Evolutionary conservation across 2,797 vertebrate species (phyloP).

Genomic region (Mus spretus): DNA sequence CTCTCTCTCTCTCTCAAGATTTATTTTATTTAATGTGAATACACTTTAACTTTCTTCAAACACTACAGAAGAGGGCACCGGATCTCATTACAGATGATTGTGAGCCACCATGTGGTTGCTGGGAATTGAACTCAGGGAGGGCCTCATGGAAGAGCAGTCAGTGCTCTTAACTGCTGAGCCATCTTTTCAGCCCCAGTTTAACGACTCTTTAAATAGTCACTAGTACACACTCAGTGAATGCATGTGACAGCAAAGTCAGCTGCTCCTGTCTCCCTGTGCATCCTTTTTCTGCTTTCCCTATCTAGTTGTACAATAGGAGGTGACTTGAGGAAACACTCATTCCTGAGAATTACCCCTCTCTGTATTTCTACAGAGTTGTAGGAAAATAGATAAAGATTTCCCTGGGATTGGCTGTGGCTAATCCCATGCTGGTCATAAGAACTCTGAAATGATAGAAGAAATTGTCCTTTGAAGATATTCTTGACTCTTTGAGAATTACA

Average conservation of each 20-base stretch:
- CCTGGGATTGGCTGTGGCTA: slow-evolving; percentile 12
- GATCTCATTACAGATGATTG: no score
- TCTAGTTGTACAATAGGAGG: background rate
- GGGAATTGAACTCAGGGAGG: no score
- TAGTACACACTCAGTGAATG: background rate
- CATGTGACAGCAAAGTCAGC: background rate
- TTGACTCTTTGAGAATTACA: background rate
- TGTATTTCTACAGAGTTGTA: slow-evolving; percentile 45
- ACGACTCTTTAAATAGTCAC: slow-evolving; percentile 42
- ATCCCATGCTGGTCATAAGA: background rate
- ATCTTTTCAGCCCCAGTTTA: background rate
- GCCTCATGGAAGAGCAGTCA: no score
- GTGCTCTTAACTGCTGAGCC: no score
- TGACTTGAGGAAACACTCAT: slow-evolving; percentile 24
- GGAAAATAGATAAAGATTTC: slow-evolving; percentile 53
- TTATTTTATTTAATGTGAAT: no score
- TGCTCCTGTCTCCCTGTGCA: background rate
- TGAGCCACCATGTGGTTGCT: no score
- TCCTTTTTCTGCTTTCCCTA: background rate
- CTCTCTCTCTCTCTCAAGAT: no score
- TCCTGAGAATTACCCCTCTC: slow-evolving; percentile 47
- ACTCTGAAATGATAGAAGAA: background rate
- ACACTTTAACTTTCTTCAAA: no score
- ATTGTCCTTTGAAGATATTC: background rate
- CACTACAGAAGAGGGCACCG: no score